Percentiles rank a stretch among this genome's conserved stretches.
Evolutionary conservation across 2,797 vertebrate genomes (phyloP).

Genomic region (Pampus argenteus): DNA sequence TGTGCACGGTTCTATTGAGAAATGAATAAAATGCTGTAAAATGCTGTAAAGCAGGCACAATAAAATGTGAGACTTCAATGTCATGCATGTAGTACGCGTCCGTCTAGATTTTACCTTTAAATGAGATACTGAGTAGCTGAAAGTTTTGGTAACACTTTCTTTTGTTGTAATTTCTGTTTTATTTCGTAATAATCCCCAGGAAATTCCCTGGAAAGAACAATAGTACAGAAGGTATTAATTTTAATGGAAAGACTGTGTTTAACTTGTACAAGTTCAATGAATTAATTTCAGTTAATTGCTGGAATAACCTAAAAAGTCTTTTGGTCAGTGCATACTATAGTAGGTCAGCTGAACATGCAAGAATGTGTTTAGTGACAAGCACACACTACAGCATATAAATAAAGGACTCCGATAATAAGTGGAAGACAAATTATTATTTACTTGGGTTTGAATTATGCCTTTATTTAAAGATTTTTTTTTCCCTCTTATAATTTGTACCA

Average conservation of each 20-base stretch:
- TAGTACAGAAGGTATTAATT: not conserved
- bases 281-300: conserved; percentile 12
- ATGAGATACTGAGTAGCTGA: not conserved
- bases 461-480: not conserved
- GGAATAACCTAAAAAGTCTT: not conserved
- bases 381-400: no score
- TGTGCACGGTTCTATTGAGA: conserved; percentile 17
- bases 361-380: not conserved
- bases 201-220: not conserved
- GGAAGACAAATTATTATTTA: not conserved
- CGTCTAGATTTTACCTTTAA: conserved; percentile 1
- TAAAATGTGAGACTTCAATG: no score
- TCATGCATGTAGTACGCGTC: not conserved
- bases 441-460: not conserved
- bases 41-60: not conserved
- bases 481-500: not conserved
- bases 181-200: not conserved
- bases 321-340: not conserved
- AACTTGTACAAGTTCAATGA: not conserved
- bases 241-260: not conserved
- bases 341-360: not conserved
- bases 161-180: not conserved
- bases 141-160: not conserved
- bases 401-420: not conserved
- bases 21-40: not conserved